phyloP scores from a whole-genome alignment of 1,140 invertebrate genomes.

The Potamilus streckersoni region DNA sequence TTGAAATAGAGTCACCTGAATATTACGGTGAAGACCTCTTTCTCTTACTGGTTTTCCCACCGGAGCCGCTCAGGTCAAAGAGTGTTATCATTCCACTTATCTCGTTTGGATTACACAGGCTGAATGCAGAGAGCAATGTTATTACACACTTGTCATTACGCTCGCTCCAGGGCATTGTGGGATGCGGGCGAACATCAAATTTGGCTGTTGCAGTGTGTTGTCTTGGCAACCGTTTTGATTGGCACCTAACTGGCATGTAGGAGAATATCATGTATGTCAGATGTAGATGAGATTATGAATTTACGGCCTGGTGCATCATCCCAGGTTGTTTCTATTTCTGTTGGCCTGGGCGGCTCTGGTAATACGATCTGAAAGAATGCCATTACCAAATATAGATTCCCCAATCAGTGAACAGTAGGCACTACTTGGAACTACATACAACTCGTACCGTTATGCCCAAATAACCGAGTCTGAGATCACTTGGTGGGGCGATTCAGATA shows the following conservation, averaged over 20 bases:
- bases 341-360: conserved; percentile 31
- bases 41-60: conserved; percentile 22
- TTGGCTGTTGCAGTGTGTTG: neutral
- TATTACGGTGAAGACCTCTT: conserved; percentile 26
- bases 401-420: conserved; percentile 11
- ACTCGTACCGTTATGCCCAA: neutral
- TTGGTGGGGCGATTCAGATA: neutral
- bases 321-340: conserved; percentile 27
- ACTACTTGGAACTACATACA: neutral
- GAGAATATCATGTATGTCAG: neutral
- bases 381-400: conserved; percentile 36
- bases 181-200: neutral
- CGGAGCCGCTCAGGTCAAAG: conserved; percentile 29
- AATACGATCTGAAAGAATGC: conserved; percentile 27
- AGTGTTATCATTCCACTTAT: conserved; percentile 30
- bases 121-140: neutral
- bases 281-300: neutral
- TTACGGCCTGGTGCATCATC: conserved; percentile 1
- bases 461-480: neutral
- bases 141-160: neutral
- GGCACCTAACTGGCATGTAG: neutral
- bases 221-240: neutral
- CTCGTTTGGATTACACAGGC: neutral
- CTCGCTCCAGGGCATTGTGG: too few species aligned
- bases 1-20: conserved; percentile 24